Evolutionary conservation across 1,140 invertebrate species (phyloP).

Genomic region (Andrena cerasifolii): DNA sequence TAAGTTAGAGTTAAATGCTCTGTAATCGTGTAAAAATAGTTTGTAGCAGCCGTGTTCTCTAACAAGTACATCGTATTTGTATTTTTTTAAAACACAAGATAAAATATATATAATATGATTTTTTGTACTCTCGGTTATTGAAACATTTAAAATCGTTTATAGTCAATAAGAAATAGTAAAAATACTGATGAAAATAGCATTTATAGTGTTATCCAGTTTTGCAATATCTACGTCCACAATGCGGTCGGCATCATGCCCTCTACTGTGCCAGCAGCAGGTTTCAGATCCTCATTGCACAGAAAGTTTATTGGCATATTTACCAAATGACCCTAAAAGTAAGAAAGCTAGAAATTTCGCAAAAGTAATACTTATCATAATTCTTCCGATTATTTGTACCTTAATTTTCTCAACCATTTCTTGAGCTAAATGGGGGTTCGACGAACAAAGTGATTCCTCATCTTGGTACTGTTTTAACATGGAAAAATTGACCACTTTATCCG

Average conservation of each 20-base stretch:
- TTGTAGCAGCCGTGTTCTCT: not conserved
- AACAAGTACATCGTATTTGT: not conserved
- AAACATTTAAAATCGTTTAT: not conserved
- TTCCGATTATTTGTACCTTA: slow-evolving; percentile 79
- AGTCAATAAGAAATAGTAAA: not conserved
- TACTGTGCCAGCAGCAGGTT: slow-evolving; percentile 89
- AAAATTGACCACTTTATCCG: slow-evolving; percentile 90
- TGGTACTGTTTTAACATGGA: slow-evolving; percentile 88
- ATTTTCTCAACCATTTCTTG: slow-evolving; percentile 88
- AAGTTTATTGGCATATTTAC: slow-evolving; percentile 94
- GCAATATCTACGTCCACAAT: slow-evolving; percentile 86
- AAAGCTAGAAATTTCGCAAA: not conserved
- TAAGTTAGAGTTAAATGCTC: not conserved
- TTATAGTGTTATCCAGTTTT: not conserved
- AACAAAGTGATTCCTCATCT: slow-evolving; percentile 85
- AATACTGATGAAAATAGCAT: not conserved
- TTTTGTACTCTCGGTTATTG: slow-evolving; percentile 15
- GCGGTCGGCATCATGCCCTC: slow-evolving; percentile 92
- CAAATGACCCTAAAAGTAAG: slow-evolving; percentile 87
- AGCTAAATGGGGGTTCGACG: slow-evolving; percentile 87
- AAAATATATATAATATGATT: slow-evolving; percentile 6
- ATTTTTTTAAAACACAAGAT: not conserved
- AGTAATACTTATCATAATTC: not conserved
- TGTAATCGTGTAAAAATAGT: not conserved
- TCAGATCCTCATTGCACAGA: slow-evolving; percentile 91